phyloP scores from a whole-genome alignment of 2,797 vertebrate species.

The Podarcis lilfordi region DNA sequence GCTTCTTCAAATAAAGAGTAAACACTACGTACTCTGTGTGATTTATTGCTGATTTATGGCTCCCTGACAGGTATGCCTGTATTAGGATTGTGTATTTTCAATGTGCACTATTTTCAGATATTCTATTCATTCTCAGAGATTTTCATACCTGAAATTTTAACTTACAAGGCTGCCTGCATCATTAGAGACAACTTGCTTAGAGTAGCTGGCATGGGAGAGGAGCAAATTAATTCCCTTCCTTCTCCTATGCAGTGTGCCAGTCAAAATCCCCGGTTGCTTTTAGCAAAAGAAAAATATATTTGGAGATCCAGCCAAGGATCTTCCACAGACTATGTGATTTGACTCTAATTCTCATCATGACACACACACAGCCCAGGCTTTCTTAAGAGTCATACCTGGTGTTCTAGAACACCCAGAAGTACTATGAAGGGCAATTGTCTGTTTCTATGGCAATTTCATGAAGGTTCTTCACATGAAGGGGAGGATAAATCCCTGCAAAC shows the following conservation, averaged over 20 bases:
- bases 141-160: too few species aligned
- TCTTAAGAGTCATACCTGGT: neutral
- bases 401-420: slow-evolving; percentile 24
- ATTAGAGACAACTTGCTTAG: neutral
- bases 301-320: neutral
- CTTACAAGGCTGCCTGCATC: too few species aligned
- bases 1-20: too few species aligned
- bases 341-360: neutral
- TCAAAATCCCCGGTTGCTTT: neutral
- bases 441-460: slow-evolving; percentile 36
- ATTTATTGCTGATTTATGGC: too few species aligned
- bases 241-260: neutral
- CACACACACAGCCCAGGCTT: neutral
- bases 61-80: too few species aligned
- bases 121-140: too few species aligned
- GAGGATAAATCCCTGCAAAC: neutral
- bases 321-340: neutral
- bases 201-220: neutral
- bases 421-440: slow-evolving; percentile 25
- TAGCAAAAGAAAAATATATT: neutral
- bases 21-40: too few species aligned
- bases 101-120: too few species aligned
- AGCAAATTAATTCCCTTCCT: neutral
- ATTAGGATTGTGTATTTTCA: too few species aligned
- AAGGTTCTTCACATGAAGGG: slow-evolving; percentile 27